phyloP scores from a whole-genome alignment of 2,888 invertebrate genomes.

The Nudaria mundana region DNA sequence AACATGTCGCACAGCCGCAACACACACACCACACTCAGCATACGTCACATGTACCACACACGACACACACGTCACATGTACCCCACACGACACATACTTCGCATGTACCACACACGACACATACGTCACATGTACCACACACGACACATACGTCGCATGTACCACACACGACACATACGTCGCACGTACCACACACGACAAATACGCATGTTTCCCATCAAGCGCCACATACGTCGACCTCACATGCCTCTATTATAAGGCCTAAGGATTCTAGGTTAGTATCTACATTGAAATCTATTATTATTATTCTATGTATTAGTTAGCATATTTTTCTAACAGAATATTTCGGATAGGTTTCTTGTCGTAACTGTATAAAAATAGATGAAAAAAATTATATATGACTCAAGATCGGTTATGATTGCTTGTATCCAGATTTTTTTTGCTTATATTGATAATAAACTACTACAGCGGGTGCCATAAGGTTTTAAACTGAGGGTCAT shows the following conservation, averaged over 20 bases:
- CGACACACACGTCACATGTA: background rate
- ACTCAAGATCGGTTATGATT: too few species aligned
- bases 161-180: background rate
- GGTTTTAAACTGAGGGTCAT: too few species aligned
- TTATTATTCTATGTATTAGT: too few species aligned
- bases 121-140: constrained; percentile 13
- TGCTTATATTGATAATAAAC: too few species aligned
- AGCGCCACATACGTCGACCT: constrained; percentile 19
- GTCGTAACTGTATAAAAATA: too few species aligned
- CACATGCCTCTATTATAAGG: constrained; percentile 28
- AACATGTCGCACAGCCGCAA: constrained; percentile 14
- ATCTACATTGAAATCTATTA: too few species aligned
- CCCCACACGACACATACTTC: constrained; percentile 3
- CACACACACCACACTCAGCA: constrained; percentile 17
- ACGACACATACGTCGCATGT: constrained; percentile 3
- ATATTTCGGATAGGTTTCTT: too few species aligned
- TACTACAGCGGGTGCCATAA: too few species aligned
- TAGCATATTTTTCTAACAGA: too few species aligned
- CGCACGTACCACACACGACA: constrained; percentile 13
- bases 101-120: constrained; percentile 9
- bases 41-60: constrained; percentile 13
- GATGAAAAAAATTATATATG: too few species aligned
- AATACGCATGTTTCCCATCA: constrained; percentile 18
- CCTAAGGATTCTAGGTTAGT: constrained; percentile 64
- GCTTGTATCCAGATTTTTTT: too few species aligned